These are phyloP conservation scores for Thecocarcelia acutangulata DNA, from an alignment of 2,888 invertebrate species.

Conservation along the genomic window DNA sequence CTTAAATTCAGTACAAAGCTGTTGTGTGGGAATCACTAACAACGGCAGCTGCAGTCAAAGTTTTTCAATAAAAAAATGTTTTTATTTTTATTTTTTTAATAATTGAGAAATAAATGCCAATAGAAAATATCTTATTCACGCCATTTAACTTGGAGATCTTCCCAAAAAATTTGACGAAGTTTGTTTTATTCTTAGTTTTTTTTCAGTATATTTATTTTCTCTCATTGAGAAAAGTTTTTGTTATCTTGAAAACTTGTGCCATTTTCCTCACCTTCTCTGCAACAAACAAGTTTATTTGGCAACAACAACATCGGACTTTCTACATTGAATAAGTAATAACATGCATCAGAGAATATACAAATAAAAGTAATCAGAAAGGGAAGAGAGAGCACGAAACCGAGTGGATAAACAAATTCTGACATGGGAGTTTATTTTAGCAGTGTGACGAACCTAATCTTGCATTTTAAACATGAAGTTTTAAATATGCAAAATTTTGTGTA, in stretches of 20 bases:
- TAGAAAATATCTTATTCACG: slow-evolving; percentile 48
- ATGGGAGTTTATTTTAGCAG: too few species aligned
- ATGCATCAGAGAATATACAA: slow-evolving; percentile 12
- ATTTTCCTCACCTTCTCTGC: slow-evolving; percentile 14
- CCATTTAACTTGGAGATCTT: slow-evolving; percentile 56
- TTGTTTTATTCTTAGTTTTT: neutral
- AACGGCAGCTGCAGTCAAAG: slow-evolving; percentile 26
- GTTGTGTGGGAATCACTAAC: slow-evolving; percentile 16
- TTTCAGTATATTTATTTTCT: slow-evolving; percentile 3
- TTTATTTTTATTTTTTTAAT: neutral
- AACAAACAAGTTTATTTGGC: neutral
- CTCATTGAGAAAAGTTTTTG: neutral
- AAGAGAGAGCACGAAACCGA: neutral
- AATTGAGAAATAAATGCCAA: slow-evolving; percentile 24
- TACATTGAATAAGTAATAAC: slow-evolving; percentile 1
- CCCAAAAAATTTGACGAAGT: slow-evolving; percentile 20
- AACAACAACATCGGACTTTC: slow-evolving; percentile 6
- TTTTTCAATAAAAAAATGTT: slow-evolving; percentile 42
- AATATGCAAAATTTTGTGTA: too few species aligned
- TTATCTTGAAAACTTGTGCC: slow-evolving; percentile 2
- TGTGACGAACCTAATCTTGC: too few species aligned
- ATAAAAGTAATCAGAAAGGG: neutral
- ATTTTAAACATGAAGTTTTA: too few species aligned
- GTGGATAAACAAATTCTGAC: neutral
- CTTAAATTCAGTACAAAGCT: slow-evolving; percentile 23